Evolutionary conservation across 2,888 invertebrate species (phyloP).

Genomic region (Lacanobia oleracea): DNA sequence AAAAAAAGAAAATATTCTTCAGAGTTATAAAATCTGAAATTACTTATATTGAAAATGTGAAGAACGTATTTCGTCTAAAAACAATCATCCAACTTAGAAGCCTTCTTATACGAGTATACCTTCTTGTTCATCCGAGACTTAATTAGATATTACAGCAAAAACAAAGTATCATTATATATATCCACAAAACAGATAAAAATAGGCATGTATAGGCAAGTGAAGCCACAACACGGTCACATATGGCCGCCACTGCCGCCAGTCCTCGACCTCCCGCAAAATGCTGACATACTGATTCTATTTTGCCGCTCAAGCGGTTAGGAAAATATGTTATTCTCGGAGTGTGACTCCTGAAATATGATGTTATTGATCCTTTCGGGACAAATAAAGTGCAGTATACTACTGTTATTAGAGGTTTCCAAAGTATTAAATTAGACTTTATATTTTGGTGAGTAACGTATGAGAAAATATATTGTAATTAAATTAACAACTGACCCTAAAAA

Average conservation of each 20-base stretch:
- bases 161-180: conserved; percentile 15
- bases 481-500: neutral
- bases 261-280: conserved; percentile 72
- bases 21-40: too few relatives aligned
- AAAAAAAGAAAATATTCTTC: too few relatives aligned
- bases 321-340: conserved; percentile 78
- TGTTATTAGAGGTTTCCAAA: conserved; percentile 19
- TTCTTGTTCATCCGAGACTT: neutral
- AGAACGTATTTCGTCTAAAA: too few relatives aligned
- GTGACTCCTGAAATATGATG: conserved; percentile 71
- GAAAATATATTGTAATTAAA: neutral
- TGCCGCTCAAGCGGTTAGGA: conserved; percentile 71
- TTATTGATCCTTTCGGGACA: conserved; percentile 66
- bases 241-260: conserved; percentile 69
- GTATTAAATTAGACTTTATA: neutral
- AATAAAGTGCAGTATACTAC: conserved; percentile 39
- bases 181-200: conserved; percentile 1
- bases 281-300: conserved; percentile 77
- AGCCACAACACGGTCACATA: conserved; percentile 74
- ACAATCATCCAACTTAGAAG: too few relatives aligned
- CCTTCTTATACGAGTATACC: neutral
- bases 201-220: conserved; percentile 41
- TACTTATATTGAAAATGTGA: too few relatives aligned
- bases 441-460: neutral
- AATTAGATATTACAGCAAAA: neutral